Evolutionary conservation across 2,797 vertebrate genomes (phyloP).

Genomic region (Catamblyrhynchus diadema): DNA sequence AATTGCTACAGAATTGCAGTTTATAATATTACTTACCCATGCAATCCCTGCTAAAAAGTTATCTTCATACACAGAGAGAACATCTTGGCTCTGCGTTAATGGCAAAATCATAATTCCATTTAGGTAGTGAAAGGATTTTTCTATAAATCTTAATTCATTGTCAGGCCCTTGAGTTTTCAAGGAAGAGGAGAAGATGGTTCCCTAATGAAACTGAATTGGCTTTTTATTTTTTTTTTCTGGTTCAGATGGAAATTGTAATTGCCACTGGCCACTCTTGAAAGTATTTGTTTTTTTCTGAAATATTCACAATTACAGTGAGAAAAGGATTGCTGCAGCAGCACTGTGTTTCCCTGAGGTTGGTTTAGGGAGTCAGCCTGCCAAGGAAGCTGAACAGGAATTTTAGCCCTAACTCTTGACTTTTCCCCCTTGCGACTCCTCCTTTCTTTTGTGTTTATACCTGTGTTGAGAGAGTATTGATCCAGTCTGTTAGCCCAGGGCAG

Average conservation of each 20-base stretch:
- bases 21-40: background rate
- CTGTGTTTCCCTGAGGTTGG: background rate
- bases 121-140: conserved; percentile 15
- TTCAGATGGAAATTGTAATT: background rate
- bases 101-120: conserved; percentile 17
- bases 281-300: background rate
- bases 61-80: conserved; percentile 1
- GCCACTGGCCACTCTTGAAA: background rate
- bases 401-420: background rate
- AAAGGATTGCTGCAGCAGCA: background rate
- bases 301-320: background rate
- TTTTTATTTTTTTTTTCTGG: background rate
- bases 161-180: background rate
- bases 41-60: conserved; percentile 5
- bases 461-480: background rate
- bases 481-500: background rate
- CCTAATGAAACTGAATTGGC: background rate
- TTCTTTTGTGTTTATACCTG: conserved; percentile 14
- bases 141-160: conserved; percentile 24
- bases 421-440: background rate
- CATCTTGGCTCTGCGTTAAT: conserved; percentile 21
- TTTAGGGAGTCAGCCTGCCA: background rate
- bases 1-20: conserved; percentile 17
- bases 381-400: background rate
- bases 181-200: background rate